Base-by-base conservation (phyloP, 2,113 vertebrate genomes). In the Laticauda colubrina region DNA sequence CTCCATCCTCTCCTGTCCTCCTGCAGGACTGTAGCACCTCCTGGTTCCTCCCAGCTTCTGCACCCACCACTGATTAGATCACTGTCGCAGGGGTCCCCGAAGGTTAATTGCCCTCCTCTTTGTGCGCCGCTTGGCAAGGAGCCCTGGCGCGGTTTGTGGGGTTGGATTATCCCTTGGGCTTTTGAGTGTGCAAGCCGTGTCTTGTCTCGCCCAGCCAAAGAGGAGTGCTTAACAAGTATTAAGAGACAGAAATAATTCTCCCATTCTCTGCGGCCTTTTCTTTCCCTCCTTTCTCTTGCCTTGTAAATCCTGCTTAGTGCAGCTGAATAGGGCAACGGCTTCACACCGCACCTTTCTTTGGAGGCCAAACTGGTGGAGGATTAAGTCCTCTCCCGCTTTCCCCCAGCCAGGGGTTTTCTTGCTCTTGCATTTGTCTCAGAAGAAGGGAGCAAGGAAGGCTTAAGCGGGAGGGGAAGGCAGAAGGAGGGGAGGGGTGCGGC, bases 381-480 rank as follows among this genome's bases (percentile, higher is more conserved):
- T 98, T 98, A 98, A 97, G 97, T 98, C 98, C 48, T 95, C 94
- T 95, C 93, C 93, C 95, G 95, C 88, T 81, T 20, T 53, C 95
- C 93, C 96, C 96, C 96, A 96, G 92, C 94, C 94, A 92, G 92
- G 97, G 97, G 97, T 97, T 97, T 97, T 94, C 97, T 98, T 97
- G 98, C 97, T 96, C 96, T 96, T 48, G 98, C 98, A 97, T 99
- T 98, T 98, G 98, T 99, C 98, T 96, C 94, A 91, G 97, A 97
- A 98, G 98, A 98, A 98, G 98, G 95, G 96, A 97, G 97, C 94
- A 96, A 96, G 95, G 97, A 94, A 97, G 97, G 98, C 97, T 97
- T 98, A 97, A 90, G 57, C 2, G 20, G 53, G 59, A 26, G 57
- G 57, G 93, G 54, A 23, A 21, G 34, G 57, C 96, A 88, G 45